These are phyloP conservation scores for Lepidochitona cinerea DNA, from an alignment of 2,888 invertebrate species.

Conservation along the genomic window DNA sequence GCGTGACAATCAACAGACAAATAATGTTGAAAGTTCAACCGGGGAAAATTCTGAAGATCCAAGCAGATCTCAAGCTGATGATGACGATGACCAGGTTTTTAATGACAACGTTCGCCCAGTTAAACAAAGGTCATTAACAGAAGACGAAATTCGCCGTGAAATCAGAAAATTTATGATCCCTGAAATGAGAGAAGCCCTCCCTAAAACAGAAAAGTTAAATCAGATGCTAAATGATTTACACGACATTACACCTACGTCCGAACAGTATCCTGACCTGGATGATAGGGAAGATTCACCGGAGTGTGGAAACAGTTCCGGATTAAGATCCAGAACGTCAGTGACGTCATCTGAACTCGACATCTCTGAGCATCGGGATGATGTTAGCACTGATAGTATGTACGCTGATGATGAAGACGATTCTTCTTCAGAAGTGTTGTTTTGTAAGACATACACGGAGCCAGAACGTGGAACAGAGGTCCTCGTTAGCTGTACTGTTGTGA, in stretches of 20 bases:
- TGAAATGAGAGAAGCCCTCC: constrained; percentile 35
- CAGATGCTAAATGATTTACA: constrained; percentile 40
- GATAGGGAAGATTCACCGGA: neutral
- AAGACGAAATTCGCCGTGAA: neutral
- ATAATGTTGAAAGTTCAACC: neutral
- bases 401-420: constrained; percentile 56
- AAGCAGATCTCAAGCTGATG: neutral
- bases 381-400: constrained; percentile 55
- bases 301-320: neutral
- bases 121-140: neutral
- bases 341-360: constrained; percentile 60
- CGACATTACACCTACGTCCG: constrained; percentile 39
- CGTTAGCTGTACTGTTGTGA: constrained; percentile 20
- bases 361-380: constrained; percentile 57
- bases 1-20: neutral
- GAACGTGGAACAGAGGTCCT: constrained; percentile 39
- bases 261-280: constrained; percentile 16
- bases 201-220: constrained; percentile 32
- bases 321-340: constrained; percentile 1
- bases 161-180: constrained; percentile 17
- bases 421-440: constrained; percentile 46
- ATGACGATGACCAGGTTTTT: neutral
- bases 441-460: constrained; percentile 50
- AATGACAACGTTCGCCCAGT: neutral
- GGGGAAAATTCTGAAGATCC: neutral